Percentiles rank a stretch among this genome's conserved stretches.
These are phyloP conservation scores for Drosophila ustulata DNA, from an alignment of 2,888 invertebrate species.

Conservation along the genomic window DNA sequence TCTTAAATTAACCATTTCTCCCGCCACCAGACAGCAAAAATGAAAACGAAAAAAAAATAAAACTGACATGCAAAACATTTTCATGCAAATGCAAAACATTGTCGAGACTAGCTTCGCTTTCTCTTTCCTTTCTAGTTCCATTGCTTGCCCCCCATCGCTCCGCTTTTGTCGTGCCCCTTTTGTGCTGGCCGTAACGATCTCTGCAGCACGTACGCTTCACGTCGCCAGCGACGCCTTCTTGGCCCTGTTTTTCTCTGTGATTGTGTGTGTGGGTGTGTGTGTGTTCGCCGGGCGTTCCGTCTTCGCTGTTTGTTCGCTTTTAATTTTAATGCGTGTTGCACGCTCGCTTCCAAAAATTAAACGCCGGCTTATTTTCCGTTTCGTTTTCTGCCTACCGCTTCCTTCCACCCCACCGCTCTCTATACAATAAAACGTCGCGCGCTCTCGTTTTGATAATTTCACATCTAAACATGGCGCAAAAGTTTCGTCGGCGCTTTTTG, in stretches of 20 bases:
- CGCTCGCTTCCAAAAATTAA: constrained; percentile 75
- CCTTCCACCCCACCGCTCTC: neutral
- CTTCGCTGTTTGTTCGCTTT: constrained; percentile 62
- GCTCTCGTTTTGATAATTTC: constrained; percentile 60
- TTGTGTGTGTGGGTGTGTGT: neutral
- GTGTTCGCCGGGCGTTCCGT: constrained; percentile 3
- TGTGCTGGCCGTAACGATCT: constrained; percentile 16
- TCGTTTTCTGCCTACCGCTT: constrained; percentile 9
- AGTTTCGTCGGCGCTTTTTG: constrained; percentile 56
- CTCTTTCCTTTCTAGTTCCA: neutral
- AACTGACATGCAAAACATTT: constrained; percentile 61
- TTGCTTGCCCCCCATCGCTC: neutral
- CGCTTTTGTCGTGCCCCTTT: neutral
- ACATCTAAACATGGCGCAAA: constrained; percentile 62
- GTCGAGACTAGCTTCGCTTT: constrained; percentile 41
- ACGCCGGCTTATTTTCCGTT: constrained; percentile 76
- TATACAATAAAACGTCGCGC: neutral
- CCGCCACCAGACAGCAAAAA: neutral
- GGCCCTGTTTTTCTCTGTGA: constrained; percentile 13
- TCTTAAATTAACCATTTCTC: neutral
- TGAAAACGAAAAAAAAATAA: constrained; percentile 20
- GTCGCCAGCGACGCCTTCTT: constrained; percentile 43
- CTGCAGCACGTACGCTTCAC: constrained; percentile 50
- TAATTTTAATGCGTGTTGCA: constrained; percentile 81
- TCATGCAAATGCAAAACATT: constrained; percentile 74